Evolutionary conservation across 2,888 invertebrate genomes (phyloP).

Genomic region (Troides helena): DNA sequence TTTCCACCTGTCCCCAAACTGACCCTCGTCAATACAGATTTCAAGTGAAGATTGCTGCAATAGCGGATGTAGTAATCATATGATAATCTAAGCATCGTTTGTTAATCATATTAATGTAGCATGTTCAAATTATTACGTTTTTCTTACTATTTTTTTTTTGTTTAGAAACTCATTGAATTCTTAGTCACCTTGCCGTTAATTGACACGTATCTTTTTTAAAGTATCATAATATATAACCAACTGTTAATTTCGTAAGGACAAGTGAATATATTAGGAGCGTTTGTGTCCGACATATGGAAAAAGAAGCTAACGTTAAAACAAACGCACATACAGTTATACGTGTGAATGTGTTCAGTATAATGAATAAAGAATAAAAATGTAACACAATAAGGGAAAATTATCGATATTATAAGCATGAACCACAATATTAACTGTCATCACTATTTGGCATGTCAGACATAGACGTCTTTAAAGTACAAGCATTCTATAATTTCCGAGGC

Average conservation of each 20-base stretch:
- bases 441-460: not conserved
- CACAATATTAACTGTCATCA: not conserved
- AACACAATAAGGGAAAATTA: not conserved
- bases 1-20: slow-evolving; percentile 55
- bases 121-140: not conserved
- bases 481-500: not conserved
- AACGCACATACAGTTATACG: no score
- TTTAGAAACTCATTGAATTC: no score
- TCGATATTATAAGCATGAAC: not conserved
- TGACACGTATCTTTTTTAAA: no score
- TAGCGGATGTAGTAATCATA: slow-evolving; percentile 41
- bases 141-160: no score
- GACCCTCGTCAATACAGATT: slow-evolving; percentile 50
- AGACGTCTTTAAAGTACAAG: not conserved
- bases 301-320: no score
- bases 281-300: no score
- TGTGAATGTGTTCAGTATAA: no score
- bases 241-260: no score
- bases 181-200: no score
- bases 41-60: slow-evolving; percentile 53
- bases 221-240: no score
- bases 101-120: slow-evolving; percentile 3
- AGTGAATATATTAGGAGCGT: no score
- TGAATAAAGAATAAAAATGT: not conserved
- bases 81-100: slow-evolving; percentile 27